Conservation (phyloP, 2,797 vertebrate species). For the Anguilla marmorata region DNA sequence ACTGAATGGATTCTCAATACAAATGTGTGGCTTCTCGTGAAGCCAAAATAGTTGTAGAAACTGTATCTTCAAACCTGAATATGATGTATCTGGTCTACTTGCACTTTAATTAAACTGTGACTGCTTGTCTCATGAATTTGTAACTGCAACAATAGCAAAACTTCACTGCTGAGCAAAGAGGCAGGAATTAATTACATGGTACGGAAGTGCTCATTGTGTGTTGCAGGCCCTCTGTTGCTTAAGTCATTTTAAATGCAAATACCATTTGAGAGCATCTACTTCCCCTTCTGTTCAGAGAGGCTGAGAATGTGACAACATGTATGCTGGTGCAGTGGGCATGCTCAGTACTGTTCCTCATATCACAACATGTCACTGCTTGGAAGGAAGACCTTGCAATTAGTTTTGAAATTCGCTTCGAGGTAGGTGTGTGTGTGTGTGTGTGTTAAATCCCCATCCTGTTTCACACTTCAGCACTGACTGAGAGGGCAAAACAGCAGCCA, state of each 20-base stretch:
- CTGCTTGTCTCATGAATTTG: slow-evolving; percentile 4
- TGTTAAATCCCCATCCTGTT: neutral
- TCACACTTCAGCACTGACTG: neutral
- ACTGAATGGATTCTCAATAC: neutral
- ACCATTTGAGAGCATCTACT: slow-evolving; percentile 11
- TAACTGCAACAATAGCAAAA: slow-evolving; percentile 9
- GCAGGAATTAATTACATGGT: slow-evolving; percentile 16
- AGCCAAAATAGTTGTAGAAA: neutral
- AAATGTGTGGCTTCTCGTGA: neutral
- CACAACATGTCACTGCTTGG: neutral
- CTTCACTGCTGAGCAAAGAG: neutral
- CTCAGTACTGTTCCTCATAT: neutral
- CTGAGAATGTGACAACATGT: neutral
- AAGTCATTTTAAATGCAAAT: slow-evolving; percentile 12
- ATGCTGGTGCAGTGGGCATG: neutral
- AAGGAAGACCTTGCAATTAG: neutral
- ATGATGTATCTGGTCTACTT: slow-evolving; percentile 3
- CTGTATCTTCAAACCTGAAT: neutral
- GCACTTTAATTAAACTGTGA: neutral
- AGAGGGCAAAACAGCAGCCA: neutral
- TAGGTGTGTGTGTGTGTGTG: neutral
- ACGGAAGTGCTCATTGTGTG: slow-evolving; percentile 14
- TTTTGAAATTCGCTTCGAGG: neutral
- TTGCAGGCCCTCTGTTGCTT: slow-evolving; percentile 15
- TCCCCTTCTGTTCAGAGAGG: slow-evolving; percentile 18